A percentile compares a stretch with the other conserved stretches of the same genome.
Evolutionary conservation across 2,113 vertebrate species (phyloP).

Genomic region (Holacanthus passer): DNA sequence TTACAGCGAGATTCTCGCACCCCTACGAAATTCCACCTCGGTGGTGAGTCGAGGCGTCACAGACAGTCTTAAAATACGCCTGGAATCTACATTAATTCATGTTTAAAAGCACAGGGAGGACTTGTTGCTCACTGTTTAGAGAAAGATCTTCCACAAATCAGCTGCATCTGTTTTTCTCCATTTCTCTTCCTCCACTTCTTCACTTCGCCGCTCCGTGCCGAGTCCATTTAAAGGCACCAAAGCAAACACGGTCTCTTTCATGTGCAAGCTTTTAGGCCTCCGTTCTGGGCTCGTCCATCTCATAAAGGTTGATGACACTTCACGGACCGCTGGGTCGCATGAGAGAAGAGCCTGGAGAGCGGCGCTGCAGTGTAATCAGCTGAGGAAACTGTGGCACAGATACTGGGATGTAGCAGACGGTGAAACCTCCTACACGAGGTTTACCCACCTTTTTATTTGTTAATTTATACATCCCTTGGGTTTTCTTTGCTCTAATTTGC

Average conservation of each 20-base stretch:
- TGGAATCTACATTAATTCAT: slow-evolving; percentile 86
- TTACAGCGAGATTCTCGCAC: slow-evolving; percentile 83
- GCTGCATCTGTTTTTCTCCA: slow-evolving; percentile 60
- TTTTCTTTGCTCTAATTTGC: slow-evolving; percentile 68
- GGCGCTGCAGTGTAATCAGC: slow-evolving; percentile 49
- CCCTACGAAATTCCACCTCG: slow-evolving; percentile 82
- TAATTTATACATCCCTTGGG: slow-evolving; percentile 55
- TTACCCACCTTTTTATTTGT: slow-evolving; percentile 64
- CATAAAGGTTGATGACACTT: slow-evolving; percentile 80
- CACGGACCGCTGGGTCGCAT: slow-evolving; percentile 70
- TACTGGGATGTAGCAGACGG: slow-evolving; percentile 25
- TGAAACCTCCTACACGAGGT: slow-evolving; percentile 22
- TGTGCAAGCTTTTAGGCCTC: slow-evolving; percentile 79
- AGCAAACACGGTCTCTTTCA: slow-evolving; percentile 83
- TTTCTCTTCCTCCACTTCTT: slow-evolving; percentile 35
- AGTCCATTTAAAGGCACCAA: slow-evolving; percentile 79
- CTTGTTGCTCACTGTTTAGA: slow-evolving; percentile 80
- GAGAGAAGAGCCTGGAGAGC: slow-evolving; percentile 52
- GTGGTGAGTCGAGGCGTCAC: slow-evolving; percentile 78
- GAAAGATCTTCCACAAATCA: slow-evolving; percentile 69
- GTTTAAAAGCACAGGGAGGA: slow-evolving; percentile 84
- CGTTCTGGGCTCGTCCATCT: slow-evolving; percentile 64
- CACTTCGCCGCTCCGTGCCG: slow-evolving; percentile 37
- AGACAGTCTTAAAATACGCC: slow-evolving; percentile 76
- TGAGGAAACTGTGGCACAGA: slow-evolving; percentile 29